phyloP scores from a whole-genome alignment of 2,888 invertebrate genomes.

The Geotrupes spiniger region DNA sequence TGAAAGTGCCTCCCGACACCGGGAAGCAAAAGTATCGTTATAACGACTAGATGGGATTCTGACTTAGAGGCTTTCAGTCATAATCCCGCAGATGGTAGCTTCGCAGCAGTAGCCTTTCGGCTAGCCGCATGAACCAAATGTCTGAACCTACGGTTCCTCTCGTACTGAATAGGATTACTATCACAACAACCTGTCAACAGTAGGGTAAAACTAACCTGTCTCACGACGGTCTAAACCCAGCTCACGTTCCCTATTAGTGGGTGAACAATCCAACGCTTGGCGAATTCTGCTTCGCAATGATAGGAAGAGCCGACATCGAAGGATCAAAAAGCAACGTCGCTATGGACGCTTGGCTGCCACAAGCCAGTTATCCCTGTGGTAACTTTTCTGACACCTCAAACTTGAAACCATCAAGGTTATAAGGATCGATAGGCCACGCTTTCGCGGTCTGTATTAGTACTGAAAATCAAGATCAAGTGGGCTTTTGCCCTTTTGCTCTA shows the following conservation, averaged over 20 bases:
- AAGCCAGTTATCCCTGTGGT: conserved; percentile 57
- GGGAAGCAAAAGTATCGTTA: conserved; percentile 33
- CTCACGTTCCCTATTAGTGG: conserved; percentile 35
- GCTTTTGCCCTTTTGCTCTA: conserved; percentile 70
- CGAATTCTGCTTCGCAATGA: conserved; percentile 71
- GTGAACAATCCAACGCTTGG: conserved; percentile 65
- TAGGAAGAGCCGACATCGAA: conserved; percentile 75
- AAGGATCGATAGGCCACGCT: conserved; percentile 37
- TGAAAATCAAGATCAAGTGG: conserved; percentile 65
- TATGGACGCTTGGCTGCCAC: conserved; percentile 56
- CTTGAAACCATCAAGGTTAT: too few relatives aligned
- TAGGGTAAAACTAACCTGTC: conserved; percentile 55
- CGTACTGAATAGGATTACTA: too few relatives aligned
- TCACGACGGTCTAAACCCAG: conserved; percentile 30
- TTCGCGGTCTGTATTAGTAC: conserved; percentile 46
- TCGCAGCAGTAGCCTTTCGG: too few relatives aligned
- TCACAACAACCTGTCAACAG: too few relatives aligned
- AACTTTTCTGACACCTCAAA: conserved; percentile 71
- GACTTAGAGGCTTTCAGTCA: conserved; percentile 16
- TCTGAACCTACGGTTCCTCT: too few relatives aligned
- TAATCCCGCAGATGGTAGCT: too few relatives aligned
- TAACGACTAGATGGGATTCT: too few relatives aligned
- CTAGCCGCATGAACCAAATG: too few relatives aligned
- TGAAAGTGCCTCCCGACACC: conserved; percentile 12
- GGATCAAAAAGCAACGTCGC: conserved; percentile 69